Percentiles rank a stretch among this genome's conserved stretches.
phyloP scores from a whole-genome alignment of 2,888 invertebrate genomes.

The Platycheirus rosarum region DNA sequence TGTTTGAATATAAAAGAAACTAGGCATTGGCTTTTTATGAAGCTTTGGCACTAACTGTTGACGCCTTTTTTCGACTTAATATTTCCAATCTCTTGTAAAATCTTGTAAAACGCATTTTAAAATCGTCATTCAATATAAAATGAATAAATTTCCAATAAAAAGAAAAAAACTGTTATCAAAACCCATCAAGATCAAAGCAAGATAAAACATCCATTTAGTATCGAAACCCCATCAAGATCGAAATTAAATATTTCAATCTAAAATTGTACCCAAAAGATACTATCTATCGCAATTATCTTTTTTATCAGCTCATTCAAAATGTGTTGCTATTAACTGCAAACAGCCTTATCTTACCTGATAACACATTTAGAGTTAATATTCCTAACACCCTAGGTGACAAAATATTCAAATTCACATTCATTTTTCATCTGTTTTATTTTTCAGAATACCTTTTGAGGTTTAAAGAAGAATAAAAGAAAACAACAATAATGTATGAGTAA shows the following conservation, averaged over 20 bases:
- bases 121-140: too few relatives aligned
- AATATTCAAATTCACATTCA: neutral
- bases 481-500: neutral
- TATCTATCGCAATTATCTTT: neutral
- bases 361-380: conserved; percentile 16
- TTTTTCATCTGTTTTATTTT: neutral
- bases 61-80: too few relatives aligned
- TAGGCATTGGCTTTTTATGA: too few relatives aligned
- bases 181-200: neutral
- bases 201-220: neutral
- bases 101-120: too few relatives aligned
- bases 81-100: too few relatives aligned
- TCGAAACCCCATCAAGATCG: neutral
- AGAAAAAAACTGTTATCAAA: neutral
- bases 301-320: neutral
- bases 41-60: too few relatives aligned
- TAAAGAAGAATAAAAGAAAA: neutral
- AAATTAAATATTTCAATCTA: neutral
- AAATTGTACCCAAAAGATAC: neutral
- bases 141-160: neutral
- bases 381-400: conserved; percentile 27
- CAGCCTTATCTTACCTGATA: conserved; percentile 1
- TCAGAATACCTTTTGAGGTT: neutral
- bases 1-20: too few relatives aligned
- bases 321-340: neutral